These are phyloP conservation scores for Teinopalpus imperialis DNA, from an alignment of 2,888 invertebrate species.

Conservation along the genomic window DNA sequence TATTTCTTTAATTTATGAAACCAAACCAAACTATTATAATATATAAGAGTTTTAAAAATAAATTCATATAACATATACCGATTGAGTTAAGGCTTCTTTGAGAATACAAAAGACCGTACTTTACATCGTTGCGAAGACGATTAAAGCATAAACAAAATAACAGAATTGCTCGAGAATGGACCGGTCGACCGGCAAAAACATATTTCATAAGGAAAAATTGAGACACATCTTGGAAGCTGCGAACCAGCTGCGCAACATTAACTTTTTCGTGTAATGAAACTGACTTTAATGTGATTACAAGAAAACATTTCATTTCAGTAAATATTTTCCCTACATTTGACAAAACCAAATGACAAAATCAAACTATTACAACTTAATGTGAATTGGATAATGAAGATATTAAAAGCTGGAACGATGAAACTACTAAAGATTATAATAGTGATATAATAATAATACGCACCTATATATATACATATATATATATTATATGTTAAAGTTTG, in stretches of 20 bases:
- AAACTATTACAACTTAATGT: too few relatives aligned
- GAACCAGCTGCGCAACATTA: slow-evolving; percentile 25
- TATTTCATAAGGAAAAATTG: slow-evolving; percentile 27
- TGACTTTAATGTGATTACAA: slow-evolving; percentile 22
- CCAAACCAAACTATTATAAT: too few relatives aligned
- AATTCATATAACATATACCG: not conserved
- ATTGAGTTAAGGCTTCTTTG: not conserved
- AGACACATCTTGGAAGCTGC: slow-evolving; percentile 22
- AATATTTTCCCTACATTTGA: too few relatives aligned
- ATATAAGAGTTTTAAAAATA: not conserved
- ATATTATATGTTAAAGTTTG: too few relatives aligned
- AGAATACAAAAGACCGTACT: not conserved
- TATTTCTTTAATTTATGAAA: too few relatives aligned
- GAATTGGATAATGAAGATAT: too few relatives aligned
- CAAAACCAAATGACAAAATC: too few relatives aligned
- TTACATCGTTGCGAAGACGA: slow-evolving; percentile 5
- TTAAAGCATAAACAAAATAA: slow-evolving; percentile 19
- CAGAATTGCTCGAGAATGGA: slow-evolving; percentile 17
- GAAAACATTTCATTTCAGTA: slow-evolving; percentile 31
- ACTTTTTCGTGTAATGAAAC: slow-evolving; percentile 28
- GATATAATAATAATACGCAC: too few relatives aligned
- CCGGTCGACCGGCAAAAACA: slow-evolving; percentile 23
- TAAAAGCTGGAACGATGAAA: too few relatives aligned
- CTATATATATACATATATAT: too few relatives aligned
- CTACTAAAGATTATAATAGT: too few relatives aligned